Percentiles rank a stretch among this genome's conserved stretches.
These are phyloP conservation scores for Heliconius sara DNA, from an alignment of 2,888 invertebrate genomes.

Conservation along the genomic window DNA sequence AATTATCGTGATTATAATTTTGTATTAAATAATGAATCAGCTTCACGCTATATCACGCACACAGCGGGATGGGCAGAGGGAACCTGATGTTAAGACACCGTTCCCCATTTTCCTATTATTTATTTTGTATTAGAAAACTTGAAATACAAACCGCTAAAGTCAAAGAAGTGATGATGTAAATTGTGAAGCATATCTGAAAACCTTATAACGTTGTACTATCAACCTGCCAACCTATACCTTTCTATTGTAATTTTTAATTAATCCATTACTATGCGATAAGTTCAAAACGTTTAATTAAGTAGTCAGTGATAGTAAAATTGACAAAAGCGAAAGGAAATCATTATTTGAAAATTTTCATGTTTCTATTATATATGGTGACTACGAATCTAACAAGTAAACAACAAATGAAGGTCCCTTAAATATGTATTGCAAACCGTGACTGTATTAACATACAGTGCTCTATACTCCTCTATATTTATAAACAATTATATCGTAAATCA, in stretches of 20 bases:
- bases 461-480: too few relatives aligned
- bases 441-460: too few relatives aligned
- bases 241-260: conserved; percentile 7
- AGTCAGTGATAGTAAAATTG: conserved; percentile 29
- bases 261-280: conserved; percentile 5
- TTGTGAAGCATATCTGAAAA: neutral
- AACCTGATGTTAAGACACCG: too few relatives aligned
- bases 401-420: too few relatives aligned
- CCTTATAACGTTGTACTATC: conserved; percentile 7
- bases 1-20: neutral
- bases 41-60: too few relatives aligned
- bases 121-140: neutral
- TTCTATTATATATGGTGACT: too few relatives aligned
- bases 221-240: conserved; percentile 1
- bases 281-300: conserved; percentile 24
- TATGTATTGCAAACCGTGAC: too few relatives aligned
- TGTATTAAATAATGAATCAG: too few relatives aligned
- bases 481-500: neutral
- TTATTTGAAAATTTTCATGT: conserved; percentile 9
- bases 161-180: neutral
- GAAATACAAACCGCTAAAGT: neutral
- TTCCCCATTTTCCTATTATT: too few relatives aligned
- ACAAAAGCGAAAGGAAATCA: conserved; percentile 24
- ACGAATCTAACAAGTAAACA: too few relatives aligned
- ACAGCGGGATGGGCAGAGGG: too few relatives aligned